Percentiles rank a stretch among this genome's conserved stretches.
Evolutionary conservation across 2,113 vertebrate genomes (phyloP).

Genomic region (Mohoua ochrocephala): DNA sequence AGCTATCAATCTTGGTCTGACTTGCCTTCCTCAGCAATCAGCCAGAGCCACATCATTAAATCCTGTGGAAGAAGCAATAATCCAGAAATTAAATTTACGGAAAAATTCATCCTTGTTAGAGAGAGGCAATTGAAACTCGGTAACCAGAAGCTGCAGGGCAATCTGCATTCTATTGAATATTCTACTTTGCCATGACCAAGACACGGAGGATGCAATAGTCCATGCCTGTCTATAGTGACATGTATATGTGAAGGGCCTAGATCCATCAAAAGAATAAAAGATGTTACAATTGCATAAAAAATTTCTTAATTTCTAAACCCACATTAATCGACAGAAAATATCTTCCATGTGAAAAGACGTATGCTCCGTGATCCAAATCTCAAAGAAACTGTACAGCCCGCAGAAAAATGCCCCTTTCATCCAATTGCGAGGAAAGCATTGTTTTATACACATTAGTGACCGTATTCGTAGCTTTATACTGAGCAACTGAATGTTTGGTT

Average conservation of each 20-base stretch:
- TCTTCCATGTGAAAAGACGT: not conserved
- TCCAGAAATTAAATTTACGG: not conserved
- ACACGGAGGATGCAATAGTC: not conserved
- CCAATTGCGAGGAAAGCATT: not conserved
- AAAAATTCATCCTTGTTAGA: not conserved
- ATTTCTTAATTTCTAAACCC: not conserved
- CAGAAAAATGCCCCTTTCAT: not conserved
- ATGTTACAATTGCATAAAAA: not conserved
- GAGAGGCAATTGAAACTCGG: not conserved
- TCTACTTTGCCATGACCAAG: not conserved
- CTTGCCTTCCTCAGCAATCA: not conserved
- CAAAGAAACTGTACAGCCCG: not conserved
- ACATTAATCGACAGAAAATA: not conserved
- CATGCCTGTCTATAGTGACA: not conserved
- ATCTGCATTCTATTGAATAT: not conserved
- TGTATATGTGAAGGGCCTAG: not conserved
- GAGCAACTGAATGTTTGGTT: not conserved
- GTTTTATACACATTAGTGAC: not conserved
- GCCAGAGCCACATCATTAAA: not conserved
- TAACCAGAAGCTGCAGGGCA: not conserved
- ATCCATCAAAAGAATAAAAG: not conserved
- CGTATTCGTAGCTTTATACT: not conserved
- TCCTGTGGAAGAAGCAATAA: not conserved
- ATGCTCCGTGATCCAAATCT: not conserved
- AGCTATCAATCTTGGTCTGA: not conserved